These are phyloP conservation scores for Hippocampus guttulatus DNA, from an alignment of 2,113 vertebrate genomes.

Conservation along the genomic window DNA sequence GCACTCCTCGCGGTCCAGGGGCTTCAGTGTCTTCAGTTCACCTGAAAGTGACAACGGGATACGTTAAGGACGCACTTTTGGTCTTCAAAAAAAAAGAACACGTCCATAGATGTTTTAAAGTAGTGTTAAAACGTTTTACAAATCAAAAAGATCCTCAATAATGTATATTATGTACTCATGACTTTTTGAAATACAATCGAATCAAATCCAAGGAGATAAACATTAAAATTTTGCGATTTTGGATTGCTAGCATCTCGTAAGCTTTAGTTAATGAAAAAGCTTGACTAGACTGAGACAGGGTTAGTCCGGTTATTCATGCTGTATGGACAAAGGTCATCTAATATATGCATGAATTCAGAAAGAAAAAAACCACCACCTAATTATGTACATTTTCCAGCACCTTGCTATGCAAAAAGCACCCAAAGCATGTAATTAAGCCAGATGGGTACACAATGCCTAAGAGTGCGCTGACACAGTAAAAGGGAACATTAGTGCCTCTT, in stretches of 20 bases:
- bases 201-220: too few species aligned
- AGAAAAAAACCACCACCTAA: conserved; percentile 2
- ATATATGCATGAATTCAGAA: neutral
- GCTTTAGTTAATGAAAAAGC: neutral
- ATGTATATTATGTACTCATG: too few species aligned
- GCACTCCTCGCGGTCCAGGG: conserved; percentile 84
- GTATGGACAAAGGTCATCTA: neutral
- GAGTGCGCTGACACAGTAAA: neutral
- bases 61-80: too few species aligned
- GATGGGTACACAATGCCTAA: neutral
- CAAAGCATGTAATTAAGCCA: neutral
- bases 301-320: neutral
- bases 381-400: neutral
- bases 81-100: too few species aligned
- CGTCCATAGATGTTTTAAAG: too few species aligned
- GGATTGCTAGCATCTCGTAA: neutral
- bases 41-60: conserved; percentile 62
- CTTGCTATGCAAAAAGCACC: neutral
- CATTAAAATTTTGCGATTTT: too few species aligned
- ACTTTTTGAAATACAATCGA: too few species aligned
- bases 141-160: too few species aligned
- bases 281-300: neutral
- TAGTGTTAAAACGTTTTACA: too few species aligned
- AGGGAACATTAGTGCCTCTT: neutral
- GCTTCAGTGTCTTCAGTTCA: conserved; percentile 83